Conservation (phyloP, 2,888 invertebrate species). For the Odiellus spinosus region DNA sequence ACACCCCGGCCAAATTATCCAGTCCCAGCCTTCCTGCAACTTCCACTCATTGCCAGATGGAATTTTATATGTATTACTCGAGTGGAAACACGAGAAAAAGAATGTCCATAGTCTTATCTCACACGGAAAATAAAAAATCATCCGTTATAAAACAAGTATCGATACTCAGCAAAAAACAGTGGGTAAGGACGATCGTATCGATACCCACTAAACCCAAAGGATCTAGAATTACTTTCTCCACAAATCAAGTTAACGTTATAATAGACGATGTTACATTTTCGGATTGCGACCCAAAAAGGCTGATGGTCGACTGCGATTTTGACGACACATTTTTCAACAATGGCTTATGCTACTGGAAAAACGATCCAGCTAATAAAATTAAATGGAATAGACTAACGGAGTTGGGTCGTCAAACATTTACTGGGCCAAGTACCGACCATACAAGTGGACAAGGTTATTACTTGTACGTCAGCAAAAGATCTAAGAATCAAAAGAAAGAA, state of each 20-base stretch:
- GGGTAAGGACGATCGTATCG: neutral
- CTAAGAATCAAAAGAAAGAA: neutral
- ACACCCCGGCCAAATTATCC: constrained; percentile 4
- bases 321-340: constrained; percentile 10
- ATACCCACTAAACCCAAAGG: neutral
- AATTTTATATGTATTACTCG: constrained; percentile 9
- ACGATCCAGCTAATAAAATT: neutral
- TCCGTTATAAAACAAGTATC: neutral
- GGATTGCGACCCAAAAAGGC: constrained; percentile 16
- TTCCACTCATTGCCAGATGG: constrained; percentile 14
- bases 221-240: neutral
- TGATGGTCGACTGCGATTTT: constrained; percentile 16
- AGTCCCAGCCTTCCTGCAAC: constrained; percentile 11
- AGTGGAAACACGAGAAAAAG: neutral
- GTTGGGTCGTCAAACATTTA: constrained; percentile 4
- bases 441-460: constrained; percentile 15
- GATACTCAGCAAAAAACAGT: too few relatives aligned
- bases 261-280: constrained; percentile 14
- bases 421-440: constrained; percentile 18
- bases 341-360: constrained; percentile 12
- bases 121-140: neutral
- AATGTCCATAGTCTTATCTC: constrained; percentile 3
- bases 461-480: constrained; percentile 5
- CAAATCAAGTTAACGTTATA: neutral
- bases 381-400: constrained; percentile 11